Evolutionary conservation across 2,888 invertebrate species (phyloP).

Genomic region (Drosophila anomalata): DNA sequence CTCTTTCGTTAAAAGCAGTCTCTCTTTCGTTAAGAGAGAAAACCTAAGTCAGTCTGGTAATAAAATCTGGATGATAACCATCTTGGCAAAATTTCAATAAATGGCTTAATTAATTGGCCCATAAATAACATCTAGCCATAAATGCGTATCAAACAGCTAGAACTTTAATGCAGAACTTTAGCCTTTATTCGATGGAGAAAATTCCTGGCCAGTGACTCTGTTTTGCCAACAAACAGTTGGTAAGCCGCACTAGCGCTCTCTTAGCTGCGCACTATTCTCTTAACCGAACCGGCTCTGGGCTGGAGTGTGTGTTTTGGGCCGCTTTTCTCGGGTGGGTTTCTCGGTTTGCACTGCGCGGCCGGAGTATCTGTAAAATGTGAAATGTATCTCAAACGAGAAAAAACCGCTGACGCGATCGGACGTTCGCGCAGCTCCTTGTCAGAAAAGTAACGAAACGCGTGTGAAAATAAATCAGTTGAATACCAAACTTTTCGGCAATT

Average conservation of each 20-base stretch:
- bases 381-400: constrained; percentile 60
- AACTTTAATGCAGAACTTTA: neutral
- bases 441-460: constrained; percentile 48
- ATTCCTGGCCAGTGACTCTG: constrained; percentile 29
- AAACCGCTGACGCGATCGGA: constrained; percentile 76
- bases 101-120: constrained; percentile 11
- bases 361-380: too few species aligned
- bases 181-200: constrained; percentile 3
- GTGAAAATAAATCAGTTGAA: constrained; percentile 38
- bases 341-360: constrained; percentile 33
- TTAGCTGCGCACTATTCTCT: constrained; percentile 2
- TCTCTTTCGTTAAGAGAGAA: neutral
- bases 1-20: neutral
- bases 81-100: constrained; percentile 15
- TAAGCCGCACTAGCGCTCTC: constrained; percentile 1
- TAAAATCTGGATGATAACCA: constrained; percentile 2
- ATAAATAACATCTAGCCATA: constrained; percentile 20
- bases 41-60: constrained; percentile 8
- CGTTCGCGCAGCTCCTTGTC: constrained; percentile 54
- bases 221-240: constrained; percentile 9
- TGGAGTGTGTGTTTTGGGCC: constrained; percentile 16
- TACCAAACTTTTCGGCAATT: constrained; percentile 43
- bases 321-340: constrained; percentile 32
- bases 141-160: constrained; percentile 4
- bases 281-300: constrained; percentile 15